Base-by-base conservation (phyloP, 2,888 invertebrate genomes). In the Dryobotodes eremita region DNA sequence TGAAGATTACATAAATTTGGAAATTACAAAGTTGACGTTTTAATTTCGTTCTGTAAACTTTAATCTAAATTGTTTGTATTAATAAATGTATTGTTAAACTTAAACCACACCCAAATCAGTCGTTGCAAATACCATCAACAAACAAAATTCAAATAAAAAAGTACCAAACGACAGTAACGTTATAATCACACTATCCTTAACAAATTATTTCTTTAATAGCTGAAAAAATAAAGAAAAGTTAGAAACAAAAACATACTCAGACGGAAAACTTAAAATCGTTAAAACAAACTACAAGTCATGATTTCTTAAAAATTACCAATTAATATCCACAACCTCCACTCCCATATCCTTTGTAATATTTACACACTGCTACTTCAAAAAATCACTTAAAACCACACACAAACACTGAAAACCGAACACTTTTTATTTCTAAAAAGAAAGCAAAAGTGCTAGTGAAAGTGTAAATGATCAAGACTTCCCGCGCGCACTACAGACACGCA, bases 381-480 rank as follows among this genome's bases (percentile, higher is more conserved):
- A 68, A 53, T 17, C 15, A 1, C 23, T 53, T 7, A 26, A 65
- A 61, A 65, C 5, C 20, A 10, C 7, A 8, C 13, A 62, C 42
- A 77, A 77, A 70, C 23, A n/a, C 53, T 36, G 36, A 75, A 77
- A 80, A 71, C 42, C 73, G 74, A 77, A 82, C 75, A 84, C 66
- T 80, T 72, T 71, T 71, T 73, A 84, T 84, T 84, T 80, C 53
- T 0, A 53, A 82, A 84, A 80, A 79, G 82, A 79, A 77, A 86
- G 64, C 10, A 65, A 90, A 92, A 91, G 88, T 89, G 88, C 92
- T 91, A 94, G 91, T 91, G 89, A 91, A 92, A 92, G 89, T 89
- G 62, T 84, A 80, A 88, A 95, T 92, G 91, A 94, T 92, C 96
- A 96, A 96, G 90, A 91, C 76, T 5, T 0, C 0, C 36, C 15